Evolutionary conservation across 2,888 invertebrate species (phyloP).

Genomic region (Muschampia plurimacula): DNA sequence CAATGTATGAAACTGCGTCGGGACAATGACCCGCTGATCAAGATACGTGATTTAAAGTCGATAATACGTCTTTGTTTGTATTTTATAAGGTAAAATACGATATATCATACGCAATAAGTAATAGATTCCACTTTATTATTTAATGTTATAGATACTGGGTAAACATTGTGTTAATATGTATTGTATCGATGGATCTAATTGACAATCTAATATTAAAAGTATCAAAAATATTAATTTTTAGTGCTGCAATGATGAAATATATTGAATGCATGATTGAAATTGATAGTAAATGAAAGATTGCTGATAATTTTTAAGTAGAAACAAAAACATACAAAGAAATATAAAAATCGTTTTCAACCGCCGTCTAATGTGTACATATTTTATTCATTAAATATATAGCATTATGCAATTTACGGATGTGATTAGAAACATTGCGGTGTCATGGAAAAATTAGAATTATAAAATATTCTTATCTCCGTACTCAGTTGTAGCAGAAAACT

Average conservation of each 20-base stretch:
- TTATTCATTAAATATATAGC: conserved; percentile 26
- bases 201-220: no score
- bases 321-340: no score
- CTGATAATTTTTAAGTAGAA: no score
- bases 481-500: conserved; percentile 1
- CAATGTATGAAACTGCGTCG: conserved; percentile 39
- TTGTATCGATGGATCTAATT: no score
- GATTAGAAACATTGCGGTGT: conserved; percentile 32
- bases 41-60: conserved; percentile 40
- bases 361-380: conserved; percentile 6
- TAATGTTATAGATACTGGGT: not conserved
- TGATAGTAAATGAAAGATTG: no score
- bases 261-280: no score
- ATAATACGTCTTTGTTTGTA: conserved; percentile 37
- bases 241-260: no score
- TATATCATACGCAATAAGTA: conserved; percentile 24
- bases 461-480: conserved; percentile 25
- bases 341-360: not conserved
- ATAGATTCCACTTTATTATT: conserved; percentile 8
- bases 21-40: conserved; percentile 47
- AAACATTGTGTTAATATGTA: no score
- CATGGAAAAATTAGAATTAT: conserved; percentile 34
- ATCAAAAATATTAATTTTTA: no score
- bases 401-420: conserved; percentile 38
- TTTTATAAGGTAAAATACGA: conserved; percentile 29